Conservation (phyloP, 2,797 vertebrate species). For the Telmatherina bonti region DNA sequence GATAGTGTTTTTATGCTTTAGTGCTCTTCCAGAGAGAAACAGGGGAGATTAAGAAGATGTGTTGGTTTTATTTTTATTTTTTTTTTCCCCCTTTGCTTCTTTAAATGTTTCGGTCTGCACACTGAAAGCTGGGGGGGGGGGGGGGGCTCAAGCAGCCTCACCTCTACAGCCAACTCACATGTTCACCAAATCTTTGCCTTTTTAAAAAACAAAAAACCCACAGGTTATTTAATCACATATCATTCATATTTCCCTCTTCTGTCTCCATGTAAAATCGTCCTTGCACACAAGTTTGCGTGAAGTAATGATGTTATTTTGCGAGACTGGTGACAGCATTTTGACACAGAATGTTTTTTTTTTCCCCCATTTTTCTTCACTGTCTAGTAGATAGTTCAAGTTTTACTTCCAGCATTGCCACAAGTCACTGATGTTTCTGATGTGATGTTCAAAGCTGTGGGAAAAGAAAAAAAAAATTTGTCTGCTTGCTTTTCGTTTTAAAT, state of each 20-base stretch:
- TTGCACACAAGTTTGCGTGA: constrained; percentile 8
- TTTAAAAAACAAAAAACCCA: constrained; percentile 23
- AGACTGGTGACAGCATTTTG: constrained; percentile 19
- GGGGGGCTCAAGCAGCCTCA: constrained; percentile 9
- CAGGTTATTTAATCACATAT: constrained; percentile 18
- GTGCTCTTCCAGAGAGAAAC: constrained; percentile 34
- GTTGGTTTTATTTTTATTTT: constrained; percentile 21
- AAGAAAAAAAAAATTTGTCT: no score
- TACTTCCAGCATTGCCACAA: constrained; percentile 36
- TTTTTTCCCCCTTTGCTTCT: constrained; percentile 33
- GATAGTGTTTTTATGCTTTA: constrained; percentile 43
- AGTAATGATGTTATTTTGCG: constrained; percentile 20
- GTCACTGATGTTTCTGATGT: constrained; percentile 29
- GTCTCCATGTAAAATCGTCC: neutral
- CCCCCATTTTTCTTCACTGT: constrained; percentile 7
- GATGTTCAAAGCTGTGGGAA: constrained; percentile 15
- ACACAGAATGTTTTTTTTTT: constrained; percentile 2
- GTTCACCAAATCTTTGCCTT: constrained; percentile 24
- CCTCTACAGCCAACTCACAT: constrained; percentile 41
- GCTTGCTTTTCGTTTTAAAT: constrained; percentile 64
- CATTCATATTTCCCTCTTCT: constrained; percentile 1
- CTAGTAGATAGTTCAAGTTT: constrained; percentile 15
- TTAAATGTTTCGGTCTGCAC: constrained; percentile 72
- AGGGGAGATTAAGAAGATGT: constrained; percentile 19
- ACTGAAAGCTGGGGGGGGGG: constrained; percentile 80